These are phyloP conservation scores for Holothuria leucospilota DNA, from an alignment of 53 echinoderm and acorn worm species.

Conservation along the genomic window DNA sequence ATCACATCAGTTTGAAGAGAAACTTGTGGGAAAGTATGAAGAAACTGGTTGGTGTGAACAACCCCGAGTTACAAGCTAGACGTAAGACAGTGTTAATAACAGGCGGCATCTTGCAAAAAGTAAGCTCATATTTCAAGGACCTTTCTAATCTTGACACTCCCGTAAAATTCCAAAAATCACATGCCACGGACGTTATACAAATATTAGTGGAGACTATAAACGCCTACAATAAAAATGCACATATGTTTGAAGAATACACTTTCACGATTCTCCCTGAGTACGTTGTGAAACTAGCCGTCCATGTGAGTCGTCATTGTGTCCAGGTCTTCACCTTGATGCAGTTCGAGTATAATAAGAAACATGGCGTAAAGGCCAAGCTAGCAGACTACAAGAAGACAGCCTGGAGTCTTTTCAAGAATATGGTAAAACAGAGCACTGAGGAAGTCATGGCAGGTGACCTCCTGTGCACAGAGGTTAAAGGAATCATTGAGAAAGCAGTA, in stretches of 20 bases:
- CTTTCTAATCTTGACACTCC: background rate
- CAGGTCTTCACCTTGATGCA: no score
- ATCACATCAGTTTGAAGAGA: conserved; percentile 28
- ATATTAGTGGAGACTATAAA: conserved; percentile 7
- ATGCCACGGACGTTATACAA: conserved; percentile 8
- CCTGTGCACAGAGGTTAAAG: background rate
- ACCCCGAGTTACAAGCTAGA: background rate
- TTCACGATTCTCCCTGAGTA: conserved; percentile 45
- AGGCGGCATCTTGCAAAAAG: conserved; percentile 1
- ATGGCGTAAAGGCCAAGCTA: conserved; percentile 42
- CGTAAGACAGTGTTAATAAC: conserved; percentile 2
- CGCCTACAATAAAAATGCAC: conserved; percentile 5
- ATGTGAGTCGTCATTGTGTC: conserved; percentile 53
- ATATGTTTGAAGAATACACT: background rate
- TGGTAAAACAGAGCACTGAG: conserved; percentile 51
- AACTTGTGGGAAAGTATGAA: background rate
- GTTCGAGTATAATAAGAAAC: no score
- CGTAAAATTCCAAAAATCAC: background rate
- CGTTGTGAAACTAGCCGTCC: conserved; percentile 46
- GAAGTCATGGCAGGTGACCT: conserved; percentile 43
- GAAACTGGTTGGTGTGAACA: background rate
- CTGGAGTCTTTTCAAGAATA: conserved; percentile 49
- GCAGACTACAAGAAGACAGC: conserved; percentile 17
- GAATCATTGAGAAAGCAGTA: background rate
- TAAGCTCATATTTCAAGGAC: background rate